These are phyloP conservation scores for Thumatha senex DNA, from an alignment of 2,888 invertebrate genomes.

Conservation along the genomic window DNA sequence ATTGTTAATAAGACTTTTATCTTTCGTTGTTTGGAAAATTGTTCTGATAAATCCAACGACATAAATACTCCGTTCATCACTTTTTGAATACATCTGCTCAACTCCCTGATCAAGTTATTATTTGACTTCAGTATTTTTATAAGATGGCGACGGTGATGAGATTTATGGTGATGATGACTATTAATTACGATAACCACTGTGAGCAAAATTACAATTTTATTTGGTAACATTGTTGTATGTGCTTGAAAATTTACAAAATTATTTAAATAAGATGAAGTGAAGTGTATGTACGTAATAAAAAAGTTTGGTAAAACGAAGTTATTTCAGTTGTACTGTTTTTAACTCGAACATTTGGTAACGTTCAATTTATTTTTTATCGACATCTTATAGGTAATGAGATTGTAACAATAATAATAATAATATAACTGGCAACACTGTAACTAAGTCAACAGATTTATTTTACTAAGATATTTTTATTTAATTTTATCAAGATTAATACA, in stretches of 20 bases:
- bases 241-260: not conserved
- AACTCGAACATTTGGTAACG: too few species aligned
- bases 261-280: not conserved
- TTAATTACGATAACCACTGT: constrained; percentile 3
- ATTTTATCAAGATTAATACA: too few species aligned
- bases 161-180: constrained; percentile 2
- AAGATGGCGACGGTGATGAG: constrained; percentile 1
- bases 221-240: not conserved
- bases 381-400: too few species aligned
- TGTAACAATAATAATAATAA: too few species aligned
- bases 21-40: constrained; percentile 28
- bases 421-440: too few species aligned
- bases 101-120: constrained; percentile 30
- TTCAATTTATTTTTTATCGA: too few species aligned
- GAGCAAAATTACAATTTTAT: not conserved
- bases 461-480: too few species aligned
- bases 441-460: too few species aligned
- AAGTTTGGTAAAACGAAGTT: not conserved
- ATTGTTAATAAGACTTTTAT: constrained; percentile 35
- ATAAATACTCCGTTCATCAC: constrained; percentile 43
- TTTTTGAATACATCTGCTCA: constrained; percentile 32
- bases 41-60: constrained; percentile 32
- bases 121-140: constrained; percentile 20
- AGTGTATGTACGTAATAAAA: not conserved
- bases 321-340: not conserved